Conservation (phyloP, 2,888 invertebrate species). For the Dicycla oo region DNA sequence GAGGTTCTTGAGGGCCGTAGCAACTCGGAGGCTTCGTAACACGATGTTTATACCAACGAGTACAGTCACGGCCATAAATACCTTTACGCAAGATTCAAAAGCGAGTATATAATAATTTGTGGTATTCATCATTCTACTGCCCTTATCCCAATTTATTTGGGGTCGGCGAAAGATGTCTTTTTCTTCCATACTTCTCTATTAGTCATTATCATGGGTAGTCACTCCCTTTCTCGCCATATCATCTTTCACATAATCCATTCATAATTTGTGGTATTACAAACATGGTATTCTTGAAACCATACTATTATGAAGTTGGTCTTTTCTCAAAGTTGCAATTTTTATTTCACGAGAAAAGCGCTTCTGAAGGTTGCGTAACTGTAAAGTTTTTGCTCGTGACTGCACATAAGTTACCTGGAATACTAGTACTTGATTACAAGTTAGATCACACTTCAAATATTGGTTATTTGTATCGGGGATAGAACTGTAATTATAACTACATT, state of each 20-base stretch:
- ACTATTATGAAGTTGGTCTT: background rate
- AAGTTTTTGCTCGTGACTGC: no score
- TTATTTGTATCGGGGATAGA: slow-evolving; percentile 11
- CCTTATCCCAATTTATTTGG: no score
- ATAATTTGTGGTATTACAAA: background rate
- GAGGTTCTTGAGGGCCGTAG: slow-evolving; percentile 20
- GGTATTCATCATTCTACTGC: no score
- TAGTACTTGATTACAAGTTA: slow-evolving; percentile 2
- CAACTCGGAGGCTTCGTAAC: slow-evolving; percentile 11
- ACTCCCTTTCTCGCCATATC: no score
- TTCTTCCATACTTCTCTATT: no score
- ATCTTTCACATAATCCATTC: no score
- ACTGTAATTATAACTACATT: slow-evolving; percentile 22
- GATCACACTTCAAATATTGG: slow-evolving; percentile 1
- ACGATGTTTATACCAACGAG: background rate
- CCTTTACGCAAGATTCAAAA: background rate
- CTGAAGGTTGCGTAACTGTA: background rate
- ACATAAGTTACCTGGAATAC: background rate
- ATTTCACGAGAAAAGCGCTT: background rate
- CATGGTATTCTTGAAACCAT: no score
- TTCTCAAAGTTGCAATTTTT: background rate
- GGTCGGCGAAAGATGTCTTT: no score
- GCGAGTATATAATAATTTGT: background rate
- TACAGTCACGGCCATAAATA: background rate
- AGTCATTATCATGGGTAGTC: no score